Base-by-base conservation (phyloP, 2,113 vertebrate genomes). In the Scatophagus argus region DNA sequence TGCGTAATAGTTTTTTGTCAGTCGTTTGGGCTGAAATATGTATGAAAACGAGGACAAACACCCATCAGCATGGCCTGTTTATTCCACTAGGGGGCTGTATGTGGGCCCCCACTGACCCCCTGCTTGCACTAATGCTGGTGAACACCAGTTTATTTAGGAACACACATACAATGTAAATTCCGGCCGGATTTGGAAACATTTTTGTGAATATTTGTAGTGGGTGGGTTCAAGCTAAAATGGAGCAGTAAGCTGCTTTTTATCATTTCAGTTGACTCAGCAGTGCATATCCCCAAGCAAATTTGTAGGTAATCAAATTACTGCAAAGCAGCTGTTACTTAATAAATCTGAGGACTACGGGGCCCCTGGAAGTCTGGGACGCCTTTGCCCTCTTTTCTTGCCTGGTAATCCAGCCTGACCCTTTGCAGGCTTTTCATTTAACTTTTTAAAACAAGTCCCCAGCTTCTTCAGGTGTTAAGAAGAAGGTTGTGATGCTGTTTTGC, bases 171-270 rank as follows among this genome's bases (percentile, higher is more conserved):
- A 47, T 66, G 60, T 34, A 64, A 23, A 74, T 44, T 23, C 8
- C 19, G 25, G 43, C 23, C 36, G 43, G 43, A 34, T 55, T 32
- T 44, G 12, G 58, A 61, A n/a, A 1, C 14, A n/a, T 27, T 14
- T 21, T 31, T 58, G n/a, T 38, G 2, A 47, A 47, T 47, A 29
- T 27, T 6, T 52, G 7, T 41, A 17, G 4, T 32, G n/a, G 19
- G 1, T 46, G 29, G 34, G 39, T 36, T 25, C 1, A 4, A 58
- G 39, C 49, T 70, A 23, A 61, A 56, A 49, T 7, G 12, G 3
- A 1, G 34, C 14, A 41, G 6, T 63, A 19, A 66, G 76, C 58
- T 55, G 38, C 29, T 65, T 60, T 51, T 43, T 41, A 62, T 56
- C 60, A 11, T 56, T 36, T 34, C 21, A 19, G 27, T 21, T 46